Percentiles rank a stretch among this genome's conserved stretches.
phyloP scores from a whole-genome alignment of 2,888 invertebrate species.

The Alsophila aescularia region DNA sequence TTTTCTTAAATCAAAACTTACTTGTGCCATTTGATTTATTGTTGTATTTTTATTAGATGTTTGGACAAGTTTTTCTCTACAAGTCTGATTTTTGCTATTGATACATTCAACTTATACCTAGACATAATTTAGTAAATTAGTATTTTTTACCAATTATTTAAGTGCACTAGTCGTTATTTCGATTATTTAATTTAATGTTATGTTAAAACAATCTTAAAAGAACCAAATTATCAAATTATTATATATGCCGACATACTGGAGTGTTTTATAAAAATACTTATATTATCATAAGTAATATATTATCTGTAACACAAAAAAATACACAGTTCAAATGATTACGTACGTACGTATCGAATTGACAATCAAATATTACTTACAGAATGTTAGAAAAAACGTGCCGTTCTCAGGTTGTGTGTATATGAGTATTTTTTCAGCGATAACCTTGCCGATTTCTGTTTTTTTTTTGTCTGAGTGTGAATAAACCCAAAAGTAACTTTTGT shows the following conservation, averaged over 20 bases:
- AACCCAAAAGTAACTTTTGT: too few species aligned
- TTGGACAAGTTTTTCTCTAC: conserved; percentile 25
- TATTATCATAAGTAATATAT: too few species aligned
- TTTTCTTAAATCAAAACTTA: conserved; percentile 15
- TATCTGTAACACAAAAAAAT: too few species aligned
- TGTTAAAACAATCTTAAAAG: conserved; percentile 12
- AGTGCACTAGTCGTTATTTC: conserved; percentile 49
- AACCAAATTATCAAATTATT: conserved; percentile 25
- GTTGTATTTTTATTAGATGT: conserved; percentile 22
- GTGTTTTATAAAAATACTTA: too few species aligned
- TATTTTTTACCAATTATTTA: conserved; percentile 40
- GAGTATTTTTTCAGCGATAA: too few species aligned
- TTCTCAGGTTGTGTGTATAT: too few species aligned
- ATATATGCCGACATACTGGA: not conserved
- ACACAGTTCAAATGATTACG: too few species aligned
- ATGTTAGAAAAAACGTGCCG: too few species aligned
- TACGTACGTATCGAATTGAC: too few species aligned
- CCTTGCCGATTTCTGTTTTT: too few species aligned
- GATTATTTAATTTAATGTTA: conserved; percentile 44
- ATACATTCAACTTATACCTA: conserved; percentile 25
- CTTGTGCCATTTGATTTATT: conserved; percentile 34
- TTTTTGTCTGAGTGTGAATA: too few species aligned
- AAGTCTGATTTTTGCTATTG: conserved; percentile 44
- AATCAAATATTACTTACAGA: too few species aligned
- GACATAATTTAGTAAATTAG: conserved; percentile 23